Percentiles rank a stretch among this genome's conserved stretches.
These are phyloP conservation scores for Hypomecis atomaria DNA, from an alignment of 2,888 invertebrate species.

Conservation along the genomic window DNA sequence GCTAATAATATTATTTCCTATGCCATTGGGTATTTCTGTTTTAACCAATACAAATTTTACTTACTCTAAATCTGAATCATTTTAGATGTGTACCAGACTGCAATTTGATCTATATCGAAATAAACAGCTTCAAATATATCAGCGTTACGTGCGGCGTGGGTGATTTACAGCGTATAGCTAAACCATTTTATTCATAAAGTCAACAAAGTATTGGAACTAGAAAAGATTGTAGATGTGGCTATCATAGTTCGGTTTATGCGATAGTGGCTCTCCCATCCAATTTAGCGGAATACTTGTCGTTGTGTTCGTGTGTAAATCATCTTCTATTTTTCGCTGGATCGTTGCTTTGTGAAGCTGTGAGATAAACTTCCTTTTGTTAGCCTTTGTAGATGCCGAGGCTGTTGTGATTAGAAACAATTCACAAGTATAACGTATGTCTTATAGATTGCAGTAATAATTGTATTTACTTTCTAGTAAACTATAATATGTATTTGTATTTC, in stretches of 20 bases:
- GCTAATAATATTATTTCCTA: not conserved
- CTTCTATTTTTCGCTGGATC: slow-evolving; percentile 40
- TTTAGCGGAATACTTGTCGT: not conserved
- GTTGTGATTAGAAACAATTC: slow-evolving; percentile 10
- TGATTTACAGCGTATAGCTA: slow-evolving; percentile 44
- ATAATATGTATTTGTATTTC: no score
- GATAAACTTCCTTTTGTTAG: slow-evolving; percentile 19
- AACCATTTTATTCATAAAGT: not conserved
- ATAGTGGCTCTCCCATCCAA: not conserved
- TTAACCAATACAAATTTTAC: not conserved
- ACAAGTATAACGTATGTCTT: not conserved
- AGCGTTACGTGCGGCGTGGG: slow-evolving; percentile 50
- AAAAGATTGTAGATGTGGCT: not conserved
- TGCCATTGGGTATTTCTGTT: no score
- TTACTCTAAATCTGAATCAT: slow-evolving; percentile 9
- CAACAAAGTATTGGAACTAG: not conserved
- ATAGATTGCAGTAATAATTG: no score
- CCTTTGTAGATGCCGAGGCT: slow-evolving; percentile 9
- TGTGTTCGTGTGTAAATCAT: slow-evolving; percentile 44
- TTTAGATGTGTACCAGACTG: slow-evolving; percentile 8
- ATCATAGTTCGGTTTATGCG: not conserved
- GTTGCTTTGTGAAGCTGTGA: slow-evolving; percentile 38
- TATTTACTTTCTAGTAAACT: no score
- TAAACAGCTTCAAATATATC: slow-evolving; percentile 45
- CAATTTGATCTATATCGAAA: slow-evolving; percentile 44